Base-by-base conservation (phyloP, 2,797 vertebrate species). In the Synaphobranchus kaupii region DNA sequence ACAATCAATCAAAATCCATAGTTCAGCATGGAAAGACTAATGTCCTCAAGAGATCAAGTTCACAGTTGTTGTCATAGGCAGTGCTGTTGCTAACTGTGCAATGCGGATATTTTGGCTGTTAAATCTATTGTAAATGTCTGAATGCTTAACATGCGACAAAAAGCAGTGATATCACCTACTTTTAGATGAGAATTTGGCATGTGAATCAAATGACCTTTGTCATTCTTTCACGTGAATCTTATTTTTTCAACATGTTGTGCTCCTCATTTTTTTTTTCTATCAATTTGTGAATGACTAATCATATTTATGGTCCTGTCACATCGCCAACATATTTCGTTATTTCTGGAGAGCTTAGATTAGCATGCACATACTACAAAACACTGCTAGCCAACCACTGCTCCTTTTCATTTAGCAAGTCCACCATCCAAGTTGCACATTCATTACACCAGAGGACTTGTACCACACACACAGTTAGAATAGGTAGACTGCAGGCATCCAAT, bases 11-110 rank as follows among this genome's bases (percentile, higher is more conserved):
- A 13, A 12, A 83, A 50, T 82, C 10, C 5, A 50, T 15, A 28
- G 47, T 52, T 52, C 44, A 17, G 12, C 10, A 83, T 52, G 17
- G 28, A 71, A 20, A 48, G 31, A 28, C 22, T 78, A 4, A 66
- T 31, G 34, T 50, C 25, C 56, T 82, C 31, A n/a, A 39, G 73
- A 76, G 15, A 82, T 76, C 31, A 50, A 73, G 13, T 78, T 87
- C 91, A 93, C 93, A 94, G 92, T 91, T 91, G 92, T 54, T 86
- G 81, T 90, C 63, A 81, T 85, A 91, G 92, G 93, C 93, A 94
- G 93, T 93, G 92, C 86, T 89, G 93, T 92, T 87, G 91, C 90
- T 92, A 85, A 71, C 22, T 60, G 76, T 84, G 83, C 88, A 88
- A 91, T 87, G 89, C 90, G 90, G 89, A 90, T 86, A 82, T 90